Evolutionary conservation across 1,140 invertebrate genomes (phyloP), one percentile per base, ranked within the genome.

Genomic region (Drosophila kikkawai): DNA sequence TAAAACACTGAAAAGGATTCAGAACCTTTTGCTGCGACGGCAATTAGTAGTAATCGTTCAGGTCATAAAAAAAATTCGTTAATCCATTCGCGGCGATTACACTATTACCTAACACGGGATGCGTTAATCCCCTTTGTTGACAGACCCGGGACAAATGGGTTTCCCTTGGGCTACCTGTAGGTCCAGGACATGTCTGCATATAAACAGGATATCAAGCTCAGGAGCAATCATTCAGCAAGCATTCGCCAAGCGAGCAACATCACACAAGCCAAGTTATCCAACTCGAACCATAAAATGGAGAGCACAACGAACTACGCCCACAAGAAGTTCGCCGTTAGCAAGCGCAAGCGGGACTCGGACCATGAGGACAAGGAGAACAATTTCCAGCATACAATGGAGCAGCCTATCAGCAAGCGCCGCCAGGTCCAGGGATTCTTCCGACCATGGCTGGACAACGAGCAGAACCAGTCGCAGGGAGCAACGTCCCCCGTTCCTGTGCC

Each of bases 91-190:
- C 45, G 48, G 44, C 57, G 53, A 70, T 82, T 82, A 71, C 82
- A 47, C 57, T 47, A 70, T 82, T 82, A 71, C 82, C 75, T 79
- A 82, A 82, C 65, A 57, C 63, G 55, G 61, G 48, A 66, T 75
- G 56, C 70, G 79, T 44, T 82, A 86, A 87, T 86, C 82, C 82
- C 63, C 42, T 75, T 56, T 86, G 79, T 82, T 79, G 61, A 82
- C 75, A 50, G 13, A 8, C 29, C 63, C 39, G 50, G 53, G 48
- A 45, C 53, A 32, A 22, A 36, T 44, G 50, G 48, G 32, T 48
- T 57, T 56, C 37, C 37, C 42, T 37, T 64, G 15, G 32, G 11
- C 75, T 86, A 86, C 83, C 82, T 86, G 75, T 11, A 7, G 12
- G 6, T 11, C 36, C 41, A 41, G 22, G 39, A 17, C 36, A 15